These are phyloP conservation scores for Yoshiicerus persimilis DNA, from an alignment of 1,140 invertebrate species.

Conservation along the genomic window DNA sequence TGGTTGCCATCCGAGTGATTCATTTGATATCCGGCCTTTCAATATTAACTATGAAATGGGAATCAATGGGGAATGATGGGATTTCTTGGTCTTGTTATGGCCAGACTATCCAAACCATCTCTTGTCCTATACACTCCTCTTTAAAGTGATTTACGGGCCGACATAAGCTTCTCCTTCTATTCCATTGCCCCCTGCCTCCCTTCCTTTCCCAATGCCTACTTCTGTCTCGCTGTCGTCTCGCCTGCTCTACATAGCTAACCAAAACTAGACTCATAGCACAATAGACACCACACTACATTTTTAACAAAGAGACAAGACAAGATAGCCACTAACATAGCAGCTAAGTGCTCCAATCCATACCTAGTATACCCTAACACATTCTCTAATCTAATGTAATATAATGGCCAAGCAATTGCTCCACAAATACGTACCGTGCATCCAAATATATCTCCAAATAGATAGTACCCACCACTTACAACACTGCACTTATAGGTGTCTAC, in stretches of 20 bases:
- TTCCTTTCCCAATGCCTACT: neutral
- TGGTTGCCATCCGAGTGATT: slow-evolving; percentile 28
- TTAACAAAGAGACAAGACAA: too few relatives aligned
- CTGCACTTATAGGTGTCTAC: too few relatives aligned
- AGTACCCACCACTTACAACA: too few relatives aligned
- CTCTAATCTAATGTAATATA: too few relatives aligned
- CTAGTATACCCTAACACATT: too few relatives aligned
- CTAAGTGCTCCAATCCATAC: too few relatives aligned
- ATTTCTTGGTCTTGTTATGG: slow-evolving; percentile 24
- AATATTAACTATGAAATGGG: slow-evolving; percentile 23
- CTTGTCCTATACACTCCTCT: slow-evolving; percentile 24
- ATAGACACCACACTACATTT: neutral
- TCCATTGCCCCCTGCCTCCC: neutral
- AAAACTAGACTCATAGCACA: neutral
- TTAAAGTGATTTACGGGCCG: slow-evolving; percentile 23
- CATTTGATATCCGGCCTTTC: slow-evolving; percentile 28
- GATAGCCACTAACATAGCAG: too few relatives aligned
- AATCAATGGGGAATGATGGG: slow-evolving; percentile 27
- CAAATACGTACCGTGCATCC: too few relatives aligned
- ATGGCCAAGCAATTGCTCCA: too few relatives aligned
- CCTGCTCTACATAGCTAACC: neutral
- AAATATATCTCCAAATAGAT: too few relatives aligned
- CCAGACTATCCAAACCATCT: neutral
- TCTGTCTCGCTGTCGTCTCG: neutral
- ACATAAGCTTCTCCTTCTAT: slow-evolving; percentile 14